phyloP scores from a whole-genome alignment of 2,888 invertebrate species.

The Archips crataeganus region DNA sequence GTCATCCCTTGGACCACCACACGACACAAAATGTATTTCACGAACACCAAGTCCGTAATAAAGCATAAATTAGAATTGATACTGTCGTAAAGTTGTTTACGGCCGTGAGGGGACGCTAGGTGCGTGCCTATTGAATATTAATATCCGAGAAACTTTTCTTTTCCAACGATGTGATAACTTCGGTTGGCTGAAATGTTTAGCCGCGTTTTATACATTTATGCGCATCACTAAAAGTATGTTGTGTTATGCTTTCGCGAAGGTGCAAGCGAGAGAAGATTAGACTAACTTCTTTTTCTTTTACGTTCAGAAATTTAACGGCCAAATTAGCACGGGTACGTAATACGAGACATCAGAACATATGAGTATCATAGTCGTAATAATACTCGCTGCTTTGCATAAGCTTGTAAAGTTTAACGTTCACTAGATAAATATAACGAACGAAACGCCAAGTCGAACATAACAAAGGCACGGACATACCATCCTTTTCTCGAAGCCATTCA shows the following conservation, averaged over 20 bases:
- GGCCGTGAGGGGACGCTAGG: slow-evolving; percentile 48
- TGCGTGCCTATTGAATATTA: slow-evolving; percentile 55
- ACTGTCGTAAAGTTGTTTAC: slow-evolving; percentile 55
- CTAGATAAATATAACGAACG: no score
- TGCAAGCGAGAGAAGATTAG: no score
- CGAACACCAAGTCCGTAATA: slow-evolving; percentile 42
- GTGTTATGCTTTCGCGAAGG: background rate
- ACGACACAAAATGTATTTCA: slow-evolving; percentile 35
- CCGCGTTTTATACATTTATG: slow-evolving; percentile 16
- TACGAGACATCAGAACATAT: no score
- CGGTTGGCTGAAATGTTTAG: slow-evolving; percentile 12
- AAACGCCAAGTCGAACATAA: no score
- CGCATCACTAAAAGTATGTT: background rate
- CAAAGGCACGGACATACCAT: no score
- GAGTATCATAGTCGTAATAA: no score
- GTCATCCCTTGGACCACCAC: slow-evolving; percentile 7
- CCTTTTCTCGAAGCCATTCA: no score
- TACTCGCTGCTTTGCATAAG: no score
- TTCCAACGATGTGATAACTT: slow-evolving; percentile 35
- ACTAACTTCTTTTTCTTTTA: no score
- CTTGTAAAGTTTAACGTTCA: no score
- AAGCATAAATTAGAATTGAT: slow-evolving; percentile 56
- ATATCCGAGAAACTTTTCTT: slow-evolving; percentile 48
- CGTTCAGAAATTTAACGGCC: no score
- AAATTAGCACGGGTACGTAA: no score